A percentile compares a stretch with the other conserved stretches of the same genome.
phyloP scores from a whole-genome alignment of 1,140 invertebrate genomes.

The Vanessa atalanta region DNA sequence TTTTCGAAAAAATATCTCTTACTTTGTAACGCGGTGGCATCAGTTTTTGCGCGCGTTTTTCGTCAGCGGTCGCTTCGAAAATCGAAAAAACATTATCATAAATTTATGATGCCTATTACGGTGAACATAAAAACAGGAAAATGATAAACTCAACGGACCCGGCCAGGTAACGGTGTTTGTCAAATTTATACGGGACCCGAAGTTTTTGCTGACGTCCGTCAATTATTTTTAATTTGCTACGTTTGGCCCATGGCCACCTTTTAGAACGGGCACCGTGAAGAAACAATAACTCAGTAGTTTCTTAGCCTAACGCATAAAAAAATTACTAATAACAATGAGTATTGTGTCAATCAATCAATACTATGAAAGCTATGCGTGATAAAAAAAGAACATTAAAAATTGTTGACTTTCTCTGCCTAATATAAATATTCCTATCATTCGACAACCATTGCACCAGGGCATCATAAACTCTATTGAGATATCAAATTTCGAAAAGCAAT shows the following conservation, averaged over 20 bases:
- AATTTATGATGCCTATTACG: conserved; percentile 74
- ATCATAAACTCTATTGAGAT: conserved; percentile 74
- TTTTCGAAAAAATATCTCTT: neutral
- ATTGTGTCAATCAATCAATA: too few relatives aligned
- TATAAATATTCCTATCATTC: neutral
- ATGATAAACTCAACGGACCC: conserved; percentile 63
- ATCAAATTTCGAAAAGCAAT: conserved; percentile 78
- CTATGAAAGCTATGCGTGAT: neutral
- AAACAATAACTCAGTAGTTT: neutral
- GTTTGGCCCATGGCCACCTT: conserved; percentile 35
- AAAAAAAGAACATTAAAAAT: conserved; percentile 3
- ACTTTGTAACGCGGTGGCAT: neutral
- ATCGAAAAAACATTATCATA: conserved; percentile 73
- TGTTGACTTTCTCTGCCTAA: neutral
- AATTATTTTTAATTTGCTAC: conserved; percentile 68
- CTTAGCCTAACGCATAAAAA: neutral
- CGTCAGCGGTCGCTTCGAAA: conserved; percentile 39
- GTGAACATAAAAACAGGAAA: conserved; percentile 65
- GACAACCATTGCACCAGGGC: conserved; percentile 51
- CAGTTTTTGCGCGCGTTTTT: conserved; percentile 22
- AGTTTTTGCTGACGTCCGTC: conserved; percentile 55
- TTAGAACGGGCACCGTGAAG: conserved; percentile 6
- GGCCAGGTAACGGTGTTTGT: conserved; percentile 62
- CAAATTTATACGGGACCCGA: conserved; percentile 59
- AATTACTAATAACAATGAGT: too few relatives aligned